Percentiles rank a stretch among this genome's conserved stretches.
These are phyloP conservation scores for Epirrhoe alternata DNA, from an alignment of 2,888 invertebrate genomes.

Conservation along the genomic window DNA sequence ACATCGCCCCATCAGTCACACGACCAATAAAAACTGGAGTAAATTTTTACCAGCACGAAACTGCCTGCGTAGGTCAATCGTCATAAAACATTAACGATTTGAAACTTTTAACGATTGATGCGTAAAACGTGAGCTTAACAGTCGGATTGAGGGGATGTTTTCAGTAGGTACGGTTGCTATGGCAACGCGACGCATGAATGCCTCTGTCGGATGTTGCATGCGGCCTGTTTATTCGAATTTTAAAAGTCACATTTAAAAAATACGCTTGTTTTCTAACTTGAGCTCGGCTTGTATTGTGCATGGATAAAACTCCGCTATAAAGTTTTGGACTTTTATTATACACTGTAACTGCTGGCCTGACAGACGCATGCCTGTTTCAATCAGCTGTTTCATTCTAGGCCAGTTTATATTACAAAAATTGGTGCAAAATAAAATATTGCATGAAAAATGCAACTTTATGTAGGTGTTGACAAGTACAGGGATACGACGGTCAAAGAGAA, in stretches of 20 bases:
- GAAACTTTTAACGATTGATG: slow-evolving; percentile 23
- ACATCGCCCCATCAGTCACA: background rate
- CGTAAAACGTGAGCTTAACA: slow-evolving; percentile 15
- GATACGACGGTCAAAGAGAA: no score
- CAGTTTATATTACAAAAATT: no score
- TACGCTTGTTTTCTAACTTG: background rate
- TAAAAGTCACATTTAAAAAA: background rate
- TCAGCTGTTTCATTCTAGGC: no score
- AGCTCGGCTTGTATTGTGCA: no score
- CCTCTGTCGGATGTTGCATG: background rate
- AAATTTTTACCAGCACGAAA: background rate
- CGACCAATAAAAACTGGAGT: slow-evolving; percentile 6
- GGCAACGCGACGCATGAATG: background rate
- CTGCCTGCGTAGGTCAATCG: slow-evolving; percentile 8
- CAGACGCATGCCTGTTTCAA: no score
- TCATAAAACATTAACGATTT: slow-evolving; percentile 20
- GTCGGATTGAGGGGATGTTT: slow-evolving; percentile 2
- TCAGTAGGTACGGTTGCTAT: slow-evolving; percentile 3
- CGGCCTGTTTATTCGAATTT: background rate
- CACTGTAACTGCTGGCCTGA: no score
- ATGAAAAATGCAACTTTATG: no score
- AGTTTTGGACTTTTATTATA: no score
- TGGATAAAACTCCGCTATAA: no score
- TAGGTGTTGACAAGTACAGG: no score
- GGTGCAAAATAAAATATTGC: no score